These are phyloP conservation scores for Aurelia sp. DNA, from an alignment of 30 jellyfish, hydroid and myxozoan species.

Conservation along the genomic window DNA sequence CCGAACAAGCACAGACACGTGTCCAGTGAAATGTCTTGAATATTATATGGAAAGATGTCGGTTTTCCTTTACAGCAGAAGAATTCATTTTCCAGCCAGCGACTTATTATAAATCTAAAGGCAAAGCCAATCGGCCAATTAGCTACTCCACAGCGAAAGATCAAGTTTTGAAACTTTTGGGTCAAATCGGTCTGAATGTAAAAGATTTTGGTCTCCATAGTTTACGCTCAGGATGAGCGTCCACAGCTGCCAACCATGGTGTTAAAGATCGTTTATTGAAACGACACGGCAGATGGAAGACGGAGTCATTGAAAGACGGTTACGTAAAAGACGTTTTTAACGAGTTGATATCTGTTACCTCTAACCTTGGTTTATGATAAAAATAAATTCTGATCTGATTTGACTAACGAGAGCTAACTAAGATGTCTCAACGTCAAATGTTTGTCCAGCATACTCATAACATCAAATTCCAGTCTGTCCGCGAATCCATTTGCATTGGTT, in stretches of 20 bases:
- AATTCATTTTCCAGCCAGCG: background rate
- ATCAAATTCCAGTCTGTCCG: no score
- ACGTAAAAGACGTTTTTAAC: background rate
- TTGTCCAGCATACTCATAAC: no score
- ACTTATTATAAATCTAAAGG: conserved; percentile 1
- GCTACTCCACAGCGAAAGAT: conserved; percentile 18
- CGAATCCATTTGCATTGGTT: no score
- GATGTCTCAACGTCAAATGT: no score
- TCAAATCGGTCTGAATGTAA: background rate
- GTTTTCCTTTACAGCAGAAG: background rate
- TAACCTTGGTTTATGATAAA: background rate
- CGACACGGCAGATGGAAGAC: conserved; percentile 14
- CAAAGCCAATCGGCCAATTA: background rate
- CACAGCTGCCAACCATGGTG: conserved; percentile 29
- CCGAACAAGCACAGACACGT: background rate
- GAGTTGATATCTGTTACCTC: background rate
- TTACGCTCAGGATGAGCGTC: conserved; percentile 26
- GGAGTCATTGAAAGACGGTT: conserved; percentile 1
- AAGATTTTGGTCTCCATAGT: conserved; percentile 25
- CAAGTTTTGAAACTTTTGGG: background rate
- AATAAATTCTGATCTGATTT: no score
- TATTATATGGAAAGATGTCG: background rate
- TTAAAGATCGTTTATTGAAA: conserved; percentile 12
- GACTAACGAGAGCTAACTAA: no score
- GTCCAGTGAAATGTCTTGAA: background rate